A percentile compares a stretch with the other conserved stretches of the same genome.
Conservation (phyloP, 1,140 invertebrate species). For the Drosophila littoralis region DNA sequence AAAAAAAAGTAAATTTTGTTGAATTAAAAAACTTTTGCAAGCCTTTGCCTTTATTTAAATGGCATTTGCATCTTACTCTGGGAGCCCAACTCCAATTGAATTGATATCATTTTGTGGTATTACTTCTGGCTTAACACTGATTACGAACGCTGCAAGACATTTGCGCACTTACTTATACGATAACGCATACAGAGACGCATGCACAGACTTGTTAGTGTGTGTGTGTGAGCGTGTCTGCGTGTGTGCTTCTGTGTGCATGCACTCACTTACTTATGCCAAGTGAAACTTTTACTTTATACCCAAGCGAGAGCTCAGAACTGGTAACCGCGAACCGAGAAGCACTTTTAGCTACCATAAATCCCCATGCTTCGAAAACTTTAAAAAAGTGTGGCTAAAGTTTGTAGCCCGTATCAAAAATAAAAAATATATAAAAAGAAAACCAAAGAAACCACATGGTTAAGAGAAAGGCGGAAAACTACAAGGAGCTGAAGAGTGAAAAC, state of each 20-base stretch:
- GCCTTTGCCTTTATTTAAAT: slow-evolving; percentile 7
- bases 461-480: background rate
- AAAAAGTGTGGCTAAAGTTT: slow-evolving; percentile 60
- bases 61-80: slow-evolving; percentile 8
- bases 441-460: slow-evolving; percentile 40
- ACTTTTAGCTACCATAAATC: slow-evolving; percentile 66
- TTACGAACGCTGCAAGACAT: slow-evolving; percentile 44
- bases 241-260: background rate
- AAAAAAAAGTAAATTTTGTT: background rate
- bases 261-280: slow-evolving; percentile 40
- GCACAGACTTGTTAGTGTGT: background rate
- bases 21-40: background rate
- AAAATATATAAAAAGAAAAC: slow-evolving; percentile 35
- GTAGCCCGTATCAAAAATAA: slow-evolving; percentile 37
- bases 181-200: slow-evolving; percentile 5
- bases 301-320: slow-evolving; percentile 33
- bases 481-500: background rate
- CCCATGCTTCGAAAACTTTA: slow-evolving; percentile 41
- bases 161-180: slow-evolving; percentile 54
- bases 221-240: background rate
- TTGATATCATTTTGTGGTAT: slow-evolving; percentile 61
- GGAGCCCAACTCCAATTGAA: slow-evolving; percentile 39
- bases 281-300: slow-evolving; percentile 65
- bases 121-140: slow-evolving; percentile 67
- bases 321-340: slow-evolving; percentile 50